These are phyloP conservation scores for Globodera rostochiensis DNA, from an alignment of 1,140 invertebrate species.

Conservation along the genomic window DNA sequence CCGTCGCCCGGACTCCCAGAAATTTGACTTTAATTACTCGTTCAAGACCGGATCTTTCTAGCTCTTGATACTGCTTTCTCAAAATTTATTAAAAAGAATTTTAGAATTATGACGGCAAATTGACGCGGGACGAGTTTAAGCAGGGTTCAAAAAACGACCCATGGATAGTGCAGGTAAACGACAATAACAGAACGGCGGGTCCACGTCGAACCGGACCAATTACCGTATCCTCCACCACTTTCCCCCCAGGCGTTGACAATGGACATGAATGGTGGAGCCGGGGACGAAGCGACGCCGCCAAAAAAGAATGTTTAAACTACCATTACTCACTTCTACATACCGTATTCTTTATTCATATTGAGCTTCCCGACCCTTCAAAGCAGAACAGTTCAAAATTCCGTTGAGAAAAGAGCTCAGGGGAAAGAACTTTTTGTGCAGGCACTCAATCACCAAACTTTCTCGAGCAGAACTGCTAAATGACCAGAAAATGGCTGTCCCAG, in stretches of 20 bases:
- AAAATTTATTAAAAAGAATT: background rate
- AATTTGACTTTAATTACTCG: too few species aligned
- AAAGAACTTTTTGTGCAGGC: too few species aligned
- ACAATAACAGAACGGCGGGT: too few species aligned
- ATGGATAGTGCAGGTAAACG: constrained; percentile 67
- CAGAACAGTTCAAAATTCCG: too few species aligned
- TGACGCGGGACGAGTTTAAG: constrained; percentile 70
- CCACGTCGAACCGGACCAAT: background rate
- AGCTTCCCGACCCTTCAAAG: background rate
- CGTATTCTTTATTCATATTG: background rate
- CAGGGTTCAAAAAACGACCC: constrained; percentile 70
- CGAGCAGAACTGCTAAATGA: too few species aligned
- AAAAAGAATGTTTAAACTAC: background rate
- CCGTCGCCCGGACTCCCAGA: too few species aligned
- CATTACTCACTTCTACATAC: background rate
- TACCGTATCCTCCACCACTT: background rate
- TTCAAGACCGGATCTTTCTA: too few species aligned
- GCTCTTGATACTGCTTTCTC: too few species aligned
- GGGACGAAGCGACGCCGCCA: background rate
- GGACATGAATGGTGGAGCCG: constrained; percentile 25
- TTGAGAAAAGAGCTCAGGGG: too few species aligned
- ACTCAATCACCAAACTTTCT: too few species aligned
- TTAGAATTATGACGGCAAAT: constrained; percentile 68
- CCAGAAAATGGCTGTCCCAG: too few species aligned
- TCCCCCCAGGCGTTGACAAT: constrained; percentile 18